Evolutionary conservation across 2,888 invertebrate species (phyloP), one percentile per base, ranked within the genome.

Genomic region (Ctena decussata): DNA sequence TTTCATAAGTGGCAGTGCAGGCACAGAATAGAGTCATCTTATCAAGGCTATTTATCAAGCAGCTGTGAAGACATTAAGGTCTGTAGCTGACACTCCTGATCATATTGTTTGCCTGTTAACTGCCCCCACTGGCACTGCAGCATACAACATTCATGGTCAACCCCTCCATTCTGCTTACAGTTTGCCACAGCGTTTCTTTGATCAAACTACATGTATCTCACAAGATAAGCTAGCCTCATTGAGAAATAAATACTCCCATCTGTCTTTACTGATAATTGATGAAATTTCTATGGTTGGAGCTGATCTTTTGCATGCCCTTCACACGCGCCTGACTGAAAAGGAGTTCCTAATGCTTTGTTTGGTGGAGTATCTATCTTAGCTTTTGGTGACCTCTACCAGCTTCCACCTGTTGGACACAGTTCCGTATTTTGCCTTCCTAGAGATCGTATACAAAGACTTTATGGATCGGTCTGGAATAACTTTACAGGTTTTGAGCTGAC

Each of bases 1-100:
- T 24, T 70, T 77, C 24, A 65, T 77, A n/a, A 70, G 8, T 60
- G 78, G 78, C 44, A 46, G 77, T n/a, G 78, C 78, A n/a, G 35
- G 78, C n/a, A 35, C 71, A 35, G 70, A 70, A n/a, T 57, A 57
- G 27, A 71, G 53, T 18, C 53, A 70, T 44, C 11, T 69, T 24
- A 49, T 77, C 18, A 77, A 70, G 30, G 30, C 46, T 0, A 24
- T 70, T 12, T 71, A 53, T 35, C 32, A 49, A 24, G 37, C 37
- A 41, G 32, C 41, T 39, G 46, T 32, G 8, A 46, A 65, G 35
- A 69, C 46, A 44, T 46, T 77, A 39, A 30, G 49, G 35, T 24
- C 69, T 53, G 30, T 27, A 60, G 27, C 60, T 27, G 60, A 60
- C 5, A 60, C 5, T 18, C 35, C 76, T 27, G 77, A 77, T 32